These are phyloP conservation scores for Poecilobothrus nobilitatus DNA, from an alignment of 2,888 invertebrate genomes.

Conservation along the genomic window DNA sequence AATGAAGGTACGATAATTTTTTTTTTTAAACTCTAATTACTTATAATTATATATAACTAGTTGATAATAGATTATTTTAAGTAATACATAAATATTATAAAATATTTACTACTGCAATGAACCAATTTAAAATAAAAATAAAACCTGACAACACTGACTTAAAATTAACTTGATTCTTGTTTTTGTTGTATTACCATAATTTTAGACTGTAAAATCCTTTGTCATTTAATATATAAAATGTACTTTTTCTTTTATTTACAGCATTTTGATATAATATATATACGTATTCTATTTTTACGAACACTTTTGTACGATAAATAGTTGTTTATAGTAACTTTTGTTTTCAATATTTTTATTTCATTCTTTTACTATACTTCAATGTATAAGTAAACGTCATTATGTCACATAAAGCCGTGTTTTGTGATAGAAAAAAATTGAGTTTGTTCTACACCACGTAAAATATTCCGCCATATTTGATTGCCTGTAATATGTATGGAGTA, in stretches of 20 bases:
- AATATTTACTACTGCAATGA: too few relatives aligned
- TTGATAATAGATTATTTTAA: too few relatives aligned
- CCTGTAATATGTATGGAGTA: not conserved
- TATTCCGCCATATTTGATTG: conserved; percentile 4
- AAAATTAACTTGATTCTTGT: not conserved
- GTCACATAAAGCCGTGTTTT: conserved; percentile 6
- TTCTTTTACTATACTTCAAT: not conserved
- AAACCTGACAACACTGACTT: not conserved
- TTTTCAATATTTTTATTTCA: not conserved
- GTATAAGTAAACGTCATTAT: not conserved
- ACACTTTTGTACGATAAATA: not conserved
- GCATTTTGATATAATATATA: not conserved
- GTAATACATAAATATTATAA: too few relatives aligned
- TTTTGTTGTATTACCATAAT: not conserved
- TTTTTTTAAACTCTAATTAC: too few relatives aligned
- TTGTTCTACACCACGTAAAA: conserved; percentile 4
- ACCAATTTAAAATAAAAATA: too few relatives aligned
- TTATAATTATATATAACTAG: too few relatives aligned
- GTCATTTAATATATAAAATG: not conserved
- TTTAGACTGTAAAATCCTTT: not conserved
- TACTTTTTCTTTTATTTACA: not conserved
- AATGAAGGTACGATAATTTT: too few relatives aligned
- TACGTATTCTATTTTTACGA: not conserved
- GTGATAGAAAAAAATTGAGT: not conserved
- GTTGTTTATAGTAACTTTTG: not conserved